Conservation (phyloP, 2,888 invertebrate genomes). For the Habroteleia sp. region DNA sequence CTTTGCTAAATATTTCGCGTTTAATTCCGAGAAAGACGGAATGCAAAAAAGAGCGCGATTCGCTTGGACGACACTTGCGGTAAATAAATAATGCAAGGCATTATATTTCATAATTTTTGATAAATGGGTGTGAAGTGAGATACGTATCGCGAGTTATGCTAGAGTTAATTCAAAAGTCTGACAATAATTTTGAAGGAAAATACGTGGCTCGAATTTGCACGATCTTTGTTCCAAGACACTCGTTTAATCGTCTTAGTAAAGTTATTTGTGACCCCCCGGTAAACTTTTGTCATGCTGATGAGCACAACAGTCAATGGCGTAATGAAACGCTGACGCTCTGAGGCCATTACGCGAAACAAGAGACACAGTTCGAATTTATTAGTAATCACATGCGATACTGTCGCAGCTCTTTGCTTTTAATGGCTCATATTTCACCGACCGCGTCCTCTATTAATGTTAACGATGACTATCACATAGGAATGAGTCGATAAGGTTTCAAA, state of each 20-base stretch:
- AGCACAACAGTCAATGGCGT: conserved; percentile 64
- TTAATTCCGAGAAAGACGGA: conserved; percentile 33
- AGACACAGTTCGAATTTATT: conserved; percentile 64
- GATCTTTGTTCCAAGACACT: conserved; percentile 42
- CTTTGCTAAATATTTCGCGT: conserved; percentile 29
- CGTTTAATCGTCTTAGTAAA: conserved; percentile 53
- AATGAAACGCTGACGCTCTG: conserved; percentile 67
- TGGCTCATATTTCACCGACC: conserved; percentile 65
- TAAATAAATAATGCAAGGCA: conserved; percentile 31
- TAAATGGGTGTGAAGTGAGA: conserved; percentile 25
- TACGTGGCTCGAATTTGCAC: conserved; percentile 21
- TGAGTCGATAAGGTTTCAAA: conserved; percentile 64
- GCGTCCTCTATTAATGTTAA: conserved; percentile 63
- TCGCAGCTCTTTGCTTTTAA: conserved; percentile 66
- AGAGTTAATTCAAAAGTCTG: conserved; percentile 39
- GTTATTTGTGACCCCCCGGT: conserved; percentile 50
- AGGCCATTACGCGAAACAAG: conserved; percentile 60
- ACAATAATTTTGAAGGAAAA: conserved; percentile 35
- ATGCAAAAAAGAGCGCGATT: conserved; percentile 9
- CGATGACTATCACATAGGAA: conserved; percentile 57
- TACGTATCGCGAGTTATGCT: conserved; percentile 17
- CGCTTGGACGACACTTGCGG: conserved; percentile 12
- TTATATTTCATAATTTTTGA: conserved; percentile 37
- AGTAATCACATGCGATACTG: conserved; percentile 66
- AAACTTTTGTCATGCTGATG: conserved; percentile 50